Percentiles rank a stretch among this genome's conserved stretches.
phyloP scores from a whole-genome alignment of 2,888 invertebrate species.

The Melinaea marsaeus region DNA sequence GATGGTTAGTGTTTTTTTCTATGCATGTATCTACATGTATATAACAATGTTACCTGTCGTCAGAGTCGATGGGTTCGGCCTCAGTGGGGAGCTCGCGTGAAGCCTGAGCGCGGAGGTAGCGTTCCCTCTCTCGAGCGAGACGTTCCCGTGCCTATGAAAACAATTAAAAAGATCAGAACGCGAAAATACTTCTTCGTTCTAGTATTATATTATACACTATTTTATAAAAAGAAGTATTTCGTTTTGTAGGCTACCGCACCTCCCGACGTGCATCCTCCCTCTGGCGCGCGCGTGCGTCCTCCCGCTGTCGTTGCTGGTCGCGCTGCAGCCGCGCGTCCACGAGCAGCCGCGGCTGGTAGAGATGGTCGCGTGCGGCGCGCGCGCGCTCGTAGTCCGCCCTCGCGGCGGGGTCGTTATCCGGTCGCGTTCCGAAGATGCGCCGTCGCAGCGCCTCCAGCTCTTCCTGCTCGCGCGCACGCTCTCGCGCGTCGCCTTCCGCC shows the following conservation, averaged over 20 bases:
- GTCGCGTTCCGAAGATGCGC: slow-evolving; percentile 72
- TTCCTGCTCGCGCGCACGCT: slow-evolving; percentile 91
- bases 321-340: slow-evolving; percentile 82
- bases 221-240: too few species aligned
- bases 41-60: slow-evolving; percentile 64
- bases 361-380: slow-evolving; percentile 85
- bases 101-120: slow-evolving; percentile 77
- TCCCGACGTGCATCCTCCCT: slow-evolving; percentile 44
- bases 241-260: slow-evolving; percentile 50
- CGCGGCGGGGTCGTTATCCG: slow-evolving; percentile 65
- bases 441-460: slow-evolving; percentile 87
- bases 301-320: slow-evolving; percentile 79
- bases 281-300: slow-evolving; percentile 73
- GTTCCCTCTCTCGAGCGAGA: slow-evolving; percentile 65
- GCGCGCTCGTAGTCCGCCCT: slow-evolving; percentile 41
- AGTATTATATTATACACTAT: too few species aligned
- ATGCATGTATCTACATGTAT: background rate
- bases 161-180: too few species aligned
- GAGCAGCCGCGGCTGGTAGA: slow-evolving; percentile 89
- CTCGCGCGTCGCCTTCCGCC: slow-evolving; percentile 93
- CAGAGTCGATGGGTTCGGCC: slow-evolving; percentile 86
- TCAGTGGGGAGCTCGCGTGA: slow-evolving; percentile 81
- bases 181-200: too few species aligned
- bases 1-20: background rate
- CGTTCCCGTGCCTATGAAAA: slow-evolving; percentile 74